A percentile compares a stretch with the other conserved stretches of the same genome.
These are phyloP conservation scores for Pelobates fuscus DNA, from an alignment of 2,113 vertebrate species.

Conservation along the genomic window DNA sequence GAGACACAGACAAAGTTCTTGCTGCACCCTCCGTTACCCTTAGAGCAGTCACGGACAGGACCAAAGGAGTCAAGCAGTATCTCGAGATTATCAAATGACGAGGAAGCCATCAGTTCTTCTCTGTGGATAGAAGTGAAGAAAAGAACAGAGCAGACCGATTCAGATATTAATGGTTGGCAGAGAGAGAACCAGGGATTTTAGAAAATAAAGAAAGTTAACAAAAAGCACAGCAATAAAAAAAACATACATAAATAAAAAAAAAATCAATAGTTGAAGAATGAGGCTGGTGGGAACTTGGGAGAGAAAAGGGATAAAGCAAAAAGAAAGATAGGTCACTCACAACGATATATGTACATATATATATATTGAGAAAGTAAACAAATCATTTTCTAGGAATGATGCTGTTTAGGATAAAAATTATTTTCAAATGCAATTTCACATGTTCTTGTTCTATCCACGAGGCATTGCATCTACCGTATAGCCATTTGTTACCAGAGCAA, in stretches of 20 bases:
- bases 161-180: conserved; percentile 15
- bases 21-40: conserved; percentile 94
- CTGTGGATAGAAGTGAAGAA: conserved; percentile 64
- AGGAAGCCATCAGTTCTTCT: conserved; percentile 97
- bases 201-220: conserved; percentile 28
- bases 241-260: too few relatives aligned
- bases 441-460: conserved; percentile 14
- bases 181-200: conserved; percentile 21
- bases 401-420: conserved; percentile 35
- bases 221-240: background rate
- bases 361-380: conserved; percentile 10
- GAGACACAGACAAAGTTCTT: conserved; percentile 97
- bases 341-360: background rate
- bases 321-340: background rate
- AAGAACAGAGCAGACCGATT: conserved; percentile 17
- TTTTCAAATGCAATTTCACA: conserved; percentile 29
- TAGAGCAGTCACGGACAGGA: conserved; percentile 92
- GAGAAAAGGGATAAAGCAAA: background rate
- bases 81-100: conserved; percentile 96
- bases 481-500: conserved; percentile 9
- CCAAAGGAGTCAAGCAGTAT: conserved; percentile 95
- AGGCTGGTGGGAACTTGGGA: too few relatives aligned
- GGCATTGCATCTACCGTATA: conserved; percentile 11
- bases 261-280: background rate
- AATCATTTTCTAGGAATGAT: conserved; percentile 25